Evolutionary conservation across 1,140 invertebrate genomes (phyloP).

Genomic region (Drosophila malerkotliana): DNA sequence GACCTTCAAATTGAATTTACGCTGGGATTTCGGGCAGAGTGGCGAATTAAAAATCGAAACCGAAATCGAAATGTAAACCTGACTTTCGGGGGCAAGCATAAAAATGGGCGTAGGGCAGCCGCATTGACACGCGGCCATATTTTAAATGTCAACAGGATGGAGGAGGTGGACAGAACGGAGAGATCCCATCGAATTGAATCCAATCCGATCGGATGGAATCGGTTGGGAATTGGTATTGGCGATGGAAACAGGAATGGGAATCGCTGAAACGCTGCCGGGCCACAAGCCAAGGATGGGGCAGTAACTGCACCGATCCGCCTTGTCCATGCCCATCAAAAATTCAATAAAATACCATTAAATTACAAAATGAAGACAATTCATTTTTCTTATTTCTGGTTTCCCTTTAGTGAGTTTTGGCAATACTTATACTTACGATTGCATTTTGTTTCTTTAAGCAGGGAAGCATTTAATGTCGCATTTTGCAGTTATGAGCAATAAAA

Average conservation of each 20-base stretch:
- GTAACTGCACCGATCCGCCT: conserved; percentile 21
- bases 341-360: conserved; percentile 83
- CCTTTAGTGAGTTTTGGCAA: neutral
- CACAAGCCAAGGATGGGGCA: conserved; percentile 62
- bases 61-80: conserved; percentile 78
- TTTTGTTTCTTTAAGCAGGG: conserved; percentile 72
- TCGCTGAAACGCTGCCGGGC: neutral
- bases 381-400: conserved; percentile 44
- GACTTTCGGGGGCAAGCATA: conserved; percentile 56
- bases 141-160: conserved; percentile 78
- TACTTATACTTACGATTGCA: conserved; percentile 20
- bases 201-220: conserved; percentile 2
- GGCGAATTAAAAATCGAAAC: conserved; percentile 67
- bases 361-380: conserved; percentile 83
- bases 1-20: conserved; percentile 82
- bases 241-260: conserved; percentile 8
- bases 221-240: conserved; percentile 14
- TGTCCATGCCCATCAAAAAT: conserved; percentile 75
- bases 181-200: conserved; percentile 22
- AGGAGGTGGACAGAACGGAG: conserved; percentile 1
- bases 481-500: conserved; percentile 79
- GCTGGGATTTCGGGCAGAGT: conserved; percentile 47
- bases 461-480: conserved; percentile 80
- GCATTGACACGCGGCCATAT: conserved; percentile 82
- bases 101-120: conserved; percentile 82